Percentiles rank a stretch among this genome's conserved stretches.
phyloP scores from a whole-genome alignment of 2,888 invertebrate species.

The Marasmarcha lunaedactyla region DNA sequence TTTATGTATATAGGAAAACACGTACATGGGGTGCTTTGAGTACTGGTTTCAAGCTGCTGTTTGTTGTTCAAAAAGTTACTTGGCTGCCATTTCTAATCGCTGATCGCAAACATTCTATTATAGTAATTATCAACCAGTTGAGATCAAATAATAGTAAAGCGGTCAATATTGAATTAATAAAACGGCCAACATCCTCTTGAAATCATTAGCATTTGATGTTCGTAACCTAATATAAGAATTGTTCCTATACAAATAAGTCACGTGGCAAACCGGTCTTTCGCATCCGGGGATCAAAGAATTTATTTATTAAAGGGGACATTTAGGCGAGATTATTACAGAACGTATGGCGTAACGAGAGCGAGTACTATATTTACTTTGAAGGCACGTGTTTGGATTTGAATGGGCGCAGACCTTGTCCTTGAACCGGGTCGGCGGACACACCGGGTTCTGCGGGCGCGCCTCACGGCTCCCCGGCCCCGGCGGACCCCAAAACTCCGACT shows the following conservation, averaged over 20 bases:
- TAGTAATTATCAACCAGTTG: too few relatives aligned
- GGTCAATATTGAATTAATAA: background rate
- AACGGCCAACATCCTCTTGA: background rate
- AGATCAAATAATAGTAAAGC: too few relatives aligned
- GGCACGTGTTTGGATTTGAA: conserved; percentile 64
- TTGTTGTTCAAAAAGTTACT: background rate
- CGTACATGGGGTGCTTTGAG: conserved; percentile 65
- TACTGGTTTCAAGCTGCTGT: conserved; percentile 1
- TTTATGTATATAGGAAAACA: conserved; percentile 66
- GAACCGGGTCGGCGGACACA: conserved; percentile 49
- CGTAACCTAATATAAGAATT: background rate
- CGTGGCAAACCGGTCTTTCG: background rate
- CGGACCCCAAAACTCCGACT: conserved; percentile 15
- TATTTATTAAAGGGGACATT: background rate
- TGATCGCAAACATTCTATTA: too few relatives aligned
- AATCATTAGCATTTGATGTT: background rate
- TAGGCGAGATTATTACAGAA: conserved; percentile 25
- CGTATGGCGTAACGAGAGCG: conserved; percentile 40
- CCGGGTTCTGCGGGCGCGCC: conserved; percentile 38
- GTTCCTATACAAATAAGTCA: background rate
- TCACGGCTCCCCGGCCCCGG: conserved; percentile 16
- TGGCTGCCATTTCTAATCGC: too few relatives aligned
- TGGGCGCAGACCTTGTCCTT: conserved; percentile 62
- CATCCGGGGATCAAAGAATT: conserved; percentile 1
- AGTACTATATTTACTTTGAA: conserved; percentile 66